Conservation (phyloP, 2,113 vertebrate species). For the Sapayoa aenigma region DNA sequence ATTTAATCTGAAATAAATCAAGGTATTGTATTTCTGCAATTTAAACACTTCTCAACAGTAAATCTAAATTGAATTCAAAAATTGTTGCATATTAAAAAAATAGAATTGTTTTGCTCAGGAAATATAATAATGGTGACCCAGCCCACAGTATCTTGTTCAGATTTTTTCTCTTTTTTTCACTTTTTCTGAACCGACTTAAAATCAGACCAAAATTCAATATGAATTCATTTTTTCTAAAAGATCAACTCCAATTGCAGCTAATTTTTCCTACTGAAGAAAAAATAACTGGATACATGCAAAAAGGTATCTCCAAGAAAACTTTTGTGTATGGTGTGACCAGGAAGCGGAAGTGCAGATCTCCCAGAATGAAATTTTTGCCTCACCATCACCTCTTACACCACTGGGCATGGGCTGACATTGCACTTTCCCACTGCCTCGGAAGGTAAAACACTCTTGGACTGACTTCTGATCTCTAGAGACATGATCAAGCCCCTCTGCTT, state of each 20-base stretch:
- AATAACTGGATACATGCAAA: not conserved
- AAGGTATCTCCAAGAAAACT: not conserved
- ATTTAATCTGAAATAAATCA: not conserved
- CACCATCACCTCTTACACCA: not conserved
- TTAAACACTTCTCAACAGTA: not conserved
- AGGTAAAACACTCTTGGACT: not conserved
- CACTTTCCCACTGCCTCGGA: not conserved
- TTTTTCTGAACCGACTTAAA: not conserved
- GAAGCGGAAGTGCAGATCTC: not conserved
- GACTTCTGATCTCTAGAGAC: not conserved
- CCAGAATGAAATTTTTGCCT: not conserved
- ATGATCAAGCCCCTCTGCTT: not conserved
- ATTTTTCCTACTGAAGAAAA: not conserved
- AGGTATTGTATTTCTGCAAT: not conserved
- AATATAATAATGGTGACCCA: not conserved
- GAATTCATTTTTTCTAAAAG: not conserved
- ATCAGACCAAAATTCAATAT: not conserved
- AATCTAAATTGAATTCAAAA: not conserved
- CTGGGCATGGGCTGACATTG: accelerated
- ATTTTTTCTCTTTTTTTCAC: accelerated
- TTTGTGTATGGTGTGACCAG: not conserved
- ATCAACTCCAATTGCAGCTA: not conserved
- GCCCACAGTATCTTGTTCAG: not conserved
- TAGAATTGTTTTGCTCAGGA: not conserved
- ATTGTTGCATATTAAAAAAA: not conserved